Evolutionary conservation across 2,797 vertebrate species (phyloP).

Genomic region (Gastrophryne carolinensis): DNA sequence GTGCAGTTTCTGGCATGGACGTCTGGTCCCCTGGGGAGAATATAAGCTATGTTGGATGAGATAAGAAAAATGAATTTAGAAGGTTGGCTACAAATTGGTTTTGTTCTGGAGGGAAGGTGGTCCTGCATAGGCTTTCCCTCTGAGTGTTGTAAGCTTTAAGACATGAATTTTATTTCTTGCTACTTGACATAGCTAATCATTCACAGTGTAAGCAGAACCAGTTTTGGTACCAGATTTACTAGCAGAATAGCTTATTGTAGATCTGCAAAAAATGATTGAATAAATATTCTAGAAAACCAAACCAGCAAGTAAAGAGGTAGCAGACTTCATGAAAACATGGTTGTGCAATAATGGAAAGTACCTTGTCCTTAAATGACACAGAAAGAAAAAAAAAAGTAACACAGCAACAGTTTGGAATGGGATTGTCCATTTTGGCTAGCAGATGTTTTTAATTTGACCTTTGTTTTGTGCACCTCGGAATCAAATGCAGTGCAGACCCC

Average conservation of each 20-base stretch:
- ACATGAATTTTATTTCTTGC: too few species aligned
- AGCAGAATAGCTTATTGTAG: slow-evolving; percentile 13
- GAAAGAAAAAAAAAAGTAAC: slow-evolving; percentile 30
- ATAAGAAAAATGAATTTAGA: too few species aligned
- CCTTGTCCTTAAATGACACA: slow-evolving; percentile 52
- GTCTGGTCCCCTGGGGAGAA: too few species aligned
- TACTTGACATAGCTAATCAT: too few species aligned
- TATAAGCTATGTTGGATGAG: too few species aligned
- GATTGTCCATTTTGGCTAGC: slow-evolving; percentile 45
- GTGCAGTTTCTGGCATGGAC: too few species aligned
- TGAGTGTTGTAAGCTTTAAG: too few species aligned
- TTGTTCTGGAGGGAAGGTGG: too few species aligned
- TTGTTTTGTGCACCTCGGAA: slow-evolving; percentile 26
- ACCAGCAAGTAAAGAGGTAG: slow-evolving; percentile 41
- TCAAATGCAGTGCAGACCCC: slow-evolving; percentile 12
- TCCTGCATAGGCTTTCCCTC: too few species aligned
- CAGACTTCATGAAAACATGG: slow-evolving; percentile 23
- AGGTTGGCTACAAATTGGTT: too few species aligned
- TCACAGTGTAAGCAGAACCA: too few species aligned
- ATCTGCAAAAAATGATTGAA: slow-evolving; percentile 22
- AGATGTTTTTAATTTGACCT: slow-evolving; percentile 48
- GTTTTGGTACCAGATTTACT: neutral
- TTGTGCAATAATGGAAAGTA: slow-evolving; percentile 53
- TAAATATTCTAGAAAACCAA: slow-evolving; percentile 34
- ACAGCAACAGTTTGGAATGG: slow-evolving; percentile 38